A percentile compares a stretch with the other conserved stretches of the same genome.
phyloP scores from a whole-genome alignment of 2,888 invertebrate genomes.

The Ganaspis brasiliensis region DNA sequence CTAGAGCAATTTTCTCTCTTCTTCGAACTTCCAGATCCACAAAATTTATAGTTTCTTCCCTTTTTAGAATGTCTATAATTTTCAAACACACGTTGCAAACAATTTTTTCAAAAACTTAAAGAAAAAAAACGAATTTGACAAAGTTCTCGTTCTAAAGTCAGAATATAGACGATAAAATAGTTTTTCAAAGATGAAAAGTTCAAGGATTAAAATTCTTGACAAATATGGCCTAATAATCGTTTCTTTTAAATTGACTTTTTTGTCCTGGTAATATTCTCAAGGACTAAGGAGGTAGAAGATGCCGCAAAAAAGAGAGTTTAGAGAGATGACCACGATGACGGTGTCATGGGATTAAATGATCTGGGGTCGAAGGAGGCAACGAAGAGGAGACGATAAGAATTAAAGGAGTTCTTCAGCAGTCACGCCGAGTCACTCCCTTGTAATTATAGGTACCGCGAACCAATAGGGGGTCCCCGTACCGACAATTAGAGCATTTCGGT shows the following conservation, averaged over 20 bases:
- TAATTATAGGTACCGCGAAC: conserved; percentile 77
- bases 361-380: conserved; percentile 63
- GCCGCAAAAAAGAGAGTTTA: conserved; percentile 28
- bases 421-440: conserved; percentile 77
- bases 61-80: neutral
- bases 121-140: no score
- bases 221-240: conserved; percentile 4
- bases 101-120: no score
- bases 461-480: conserved; percentile 74
- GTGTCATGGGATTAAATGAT: conserved; percentile 78
- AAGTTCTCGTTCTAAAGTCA: no score
- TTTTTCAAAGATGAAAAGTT: no score
- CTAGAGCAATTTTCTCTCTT: conserved; percentile 18
- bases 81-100: neutral
- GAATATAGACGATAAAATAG: no score
- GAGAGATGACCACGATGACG: conserved; percentile 52
- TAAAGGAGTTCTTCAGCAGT: conserved; percentile 57
- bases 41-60: neutral
- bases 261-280: neutral
- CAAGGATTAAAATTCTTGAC: conserved; percentile 22
- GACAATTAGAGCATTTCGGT: conserved; percentile 75
- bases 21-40: neutral
- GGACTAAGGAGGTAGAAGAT: conserved; percentile 7
- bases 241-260: neutral
- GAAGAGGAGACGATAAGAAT: conserved; percentile 63